Percentiles rank a stretch among this genome's conserved stretches.
Evolutionary conservation across 2,888 invertebrate species (phyloP).

Genomic region (Eristalis intricaria): DNA sequence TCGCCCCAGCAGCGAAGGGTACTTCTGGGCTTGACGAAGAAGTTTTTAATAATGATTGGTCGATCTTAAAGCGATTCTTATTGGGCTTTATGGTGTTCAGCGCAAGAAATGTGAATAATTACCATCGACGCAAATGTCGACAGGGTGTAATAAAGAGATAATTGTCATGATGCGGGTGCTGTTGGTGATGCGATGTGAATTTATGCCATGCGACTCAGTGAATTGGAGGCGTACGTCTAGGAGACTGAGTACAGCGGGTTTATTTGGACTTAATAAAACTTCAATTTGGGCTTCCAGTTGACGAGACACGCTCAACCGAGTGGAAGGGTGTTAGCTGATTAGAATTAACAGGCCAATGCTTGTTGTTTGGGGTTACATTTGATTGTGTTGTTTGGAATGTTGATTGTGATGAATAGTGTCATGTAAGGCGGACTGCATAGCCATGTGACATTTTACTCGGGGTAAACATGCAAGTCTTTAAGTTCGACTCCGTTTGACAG

Average conservation of each 20-base stretch:
- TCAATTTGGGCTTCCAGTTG: not conserved
- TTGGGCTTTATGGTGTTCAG: conserved; percentile 5
- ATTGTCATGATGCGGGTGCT: conserved; percentile 19
- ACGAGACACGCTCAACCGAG: not conserved
- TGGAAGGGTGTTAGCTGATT: not conserved
- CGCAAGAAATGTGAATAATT: conserved; percentile 16
- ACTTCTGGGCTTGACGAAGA: not conserved
- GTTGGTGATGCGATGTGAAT: conserved; percentile 6
- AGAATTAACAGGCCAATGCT: not conserved
- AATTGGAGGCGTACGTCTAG: not conserved
- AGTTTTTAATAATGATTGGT: conserved; percentile 14
- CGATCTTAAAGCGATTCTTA: conserved; percentile 32
- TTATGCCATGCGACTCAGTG: not conserved
- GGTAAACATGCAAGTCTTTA: no score
- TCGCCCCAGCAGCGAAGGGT: not conserved
- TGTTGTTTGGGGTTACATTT: not conserved
- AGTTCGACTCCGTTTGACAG: no score
- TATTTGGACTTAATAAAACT: not conserved
- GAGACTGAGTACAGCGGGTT: not conserved
- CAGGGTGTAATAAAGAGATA: conserved; percentile 3
- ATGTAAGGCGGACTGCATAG: no score
- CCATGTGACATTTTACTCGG: no score
- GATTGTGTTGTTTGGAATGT: no score
- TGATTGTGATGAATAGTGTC: no score
- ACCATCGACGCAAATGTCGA: conserved; percentile 1